Conservation (phyloP, 2,888 invertebrate genomes). For the Keiferia lycopersicella region DNA sequence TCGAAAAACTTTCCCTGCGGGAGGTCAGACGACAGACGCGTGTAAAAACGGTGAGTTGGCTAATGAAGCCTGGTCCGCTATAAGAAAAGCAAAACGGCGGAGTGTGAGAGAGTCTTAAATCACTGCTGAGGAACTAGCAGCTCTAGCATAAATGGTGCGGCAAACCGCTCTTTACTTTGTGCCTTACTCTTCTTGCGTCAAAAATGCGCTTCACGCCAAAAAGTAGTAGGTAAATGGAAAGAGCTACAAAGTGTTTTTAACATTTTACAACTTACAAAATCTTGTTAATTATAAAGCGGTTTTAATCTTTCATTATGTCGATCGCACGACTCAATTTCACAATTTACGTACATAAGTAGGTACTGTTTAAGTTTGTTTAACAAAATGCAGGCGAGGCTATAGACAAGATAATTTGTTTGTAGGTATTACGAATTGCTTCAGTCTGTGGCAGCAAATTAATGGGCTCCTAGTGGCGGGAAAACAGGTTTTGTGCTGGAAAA, state of each 20-base stretch:
- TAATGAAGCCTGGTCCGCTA: constrained; percentile 14
- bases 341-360: too few relatives aligned
- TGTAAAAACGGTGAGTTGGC: constrained; percentile 13
- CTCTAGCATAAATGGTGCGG: constrained; percentile 16
- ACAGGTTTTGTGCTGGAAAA: too few relatives aligned
- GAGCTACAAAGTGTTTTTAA: neutral
- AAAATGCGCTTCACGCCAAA: neutral
- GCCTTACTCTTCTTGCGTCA: neutral
- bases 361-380: too few relatives aligned
- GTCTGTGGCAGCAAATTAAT: neutral
- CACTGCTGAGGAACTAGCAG: constrained; percentile 12
- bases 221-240: neutral
- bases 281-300: too few relatives aligned
- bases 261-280: too few relatives aligned
- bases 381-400: too few relatives aligned
- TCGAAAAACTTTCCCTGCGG: constrained; percentile 14
- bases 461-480: too few relatives aligned
- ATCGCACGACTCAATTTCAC: too few relatives aligned
- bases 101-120: constrained; percentile 7
- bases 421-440: neutral
- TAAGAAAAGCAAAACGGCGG: constrained; percentile 12
- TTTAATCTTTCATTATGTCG: too few relatives aligned
- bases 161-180: neutral
- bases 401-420: too few relatives aligned
- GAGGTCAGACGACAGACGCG: constrained; percentile 5